Evolutionary conservation across 2,113 vertebrate genomes (phyloP).

Genomic region (Acrocephalus kingi): DNA sequence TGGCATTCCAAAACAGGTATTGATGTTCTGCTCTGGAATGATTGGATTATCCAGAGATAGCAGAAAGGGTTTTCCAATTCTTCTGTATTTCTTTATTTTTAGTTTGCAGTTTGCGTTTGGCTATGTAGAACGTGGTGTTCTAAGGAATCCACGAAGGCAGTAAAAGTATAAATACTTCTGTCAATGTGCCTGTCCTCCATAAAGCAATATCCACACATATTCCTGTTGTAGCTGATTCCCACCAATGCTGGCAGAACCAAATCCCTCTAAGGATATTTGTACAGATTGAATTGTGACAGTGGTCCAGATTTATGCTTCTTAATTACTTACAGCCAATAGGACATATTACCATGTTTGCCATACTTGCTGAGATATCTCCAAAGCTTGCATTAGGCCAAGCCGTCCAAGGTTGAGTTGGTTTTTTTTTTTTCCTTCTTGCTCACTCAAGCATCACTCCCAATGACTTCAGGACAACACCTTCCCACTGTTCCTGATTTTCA

Average conservation of each 20-base stretch:
- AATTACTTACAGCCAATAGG: background rate
- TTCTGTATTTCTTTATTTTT: background rate
- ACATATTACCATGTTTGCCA: background rate
- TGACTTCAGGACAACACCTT: background rate
- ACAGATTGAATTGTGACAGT: background rate
- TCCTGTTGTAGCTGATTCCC: background rate
- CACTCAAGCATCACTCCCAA: background rate
- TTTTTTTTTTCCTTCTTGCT: background rate
- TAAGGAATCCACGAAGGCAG: background rate
- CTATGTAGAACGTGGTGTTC: background rate
- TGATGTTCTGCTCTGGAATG: background rate
- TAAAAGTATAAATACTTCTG: background rate
- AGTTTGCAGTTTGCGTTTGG: background rate
- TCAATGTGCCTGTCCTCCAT: background rate
- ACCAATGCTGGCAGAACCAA: background rate
- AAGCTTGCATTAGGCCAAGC: background rate
- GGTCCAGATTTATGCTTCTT: constrained; percentile 1
- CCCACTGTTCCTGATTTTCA: background rate
- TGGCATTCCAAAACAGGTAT: background rate
- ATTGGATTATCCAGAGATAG: background rate
- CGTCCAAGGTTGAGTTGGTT: background rate
- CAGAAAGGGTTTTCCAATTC: background rate
- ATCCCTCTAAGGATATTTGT: background rate
- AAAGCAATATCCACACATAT: background rate
- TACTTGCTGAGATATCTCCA: background rate